Base-by-base conservation (phyloP, 2,113 vertebrate genomes). In the Hypanus sabinus region DNA sequence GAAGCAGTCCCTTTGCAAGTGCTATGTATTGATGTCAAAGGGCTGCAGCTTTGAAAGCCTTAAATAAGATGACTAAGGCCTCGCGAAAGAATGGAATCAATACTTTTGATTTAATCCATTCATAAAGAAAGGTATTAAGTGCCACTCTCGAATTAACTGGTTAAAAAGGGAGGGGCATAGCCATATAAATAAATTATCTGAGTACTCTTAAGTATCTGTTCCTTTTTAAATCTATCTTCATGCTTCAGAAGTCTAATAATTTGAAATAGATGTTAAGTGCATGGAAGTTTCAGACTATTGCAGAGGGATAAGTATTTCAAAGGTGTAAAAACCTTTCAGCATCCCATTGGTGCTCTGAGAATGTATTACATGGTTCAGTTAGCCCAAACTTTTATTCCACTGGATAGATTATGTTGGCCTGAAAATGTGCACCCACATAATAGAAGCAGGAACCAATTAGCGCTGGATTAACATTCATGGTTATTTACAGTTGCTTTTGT, bases 401-500 rank as follows among this genome's bases (percentile, higher is more conserved):
- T 96, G 94, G 93, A n/a, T 94, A 94, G 97, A 97, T 97, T 97
- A 95, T 94, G 96, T 96, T 96, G 95, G 95, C 94, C 94, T 76
- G 46, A 77, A 94, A 80, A 55, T 98, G 98, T 98, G 97, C 97
- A 97, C 97, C 97, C 97, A 97, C 97, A 96, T 97, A 98, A 97
- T 98, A 98, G 97, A 97, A 98, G 97, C 98, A 97, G 97, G 97
- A 97, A 97, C 98, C 98, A 99, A 99, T 99, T 99, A 99, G 98
- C 97, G 97, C 97, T 98, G 98, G 98, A 99, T 99, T 99, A 98
- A 98, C 98, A 99, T 99, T 98, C 98, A 98, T 98, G 98, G 97
- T 98, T 99, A 99, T 99, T 99, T 99, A 99, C 98, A 98, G 98
- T 99, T 98, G 98, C 98, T 98, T 99, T 99, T 99, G 98, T 98